These are phyloP conservation scores for Puntigrus tetrazona DNA, from an alignment of 2,113 vertebrate species.

Conservation along the genomic window DNA sequence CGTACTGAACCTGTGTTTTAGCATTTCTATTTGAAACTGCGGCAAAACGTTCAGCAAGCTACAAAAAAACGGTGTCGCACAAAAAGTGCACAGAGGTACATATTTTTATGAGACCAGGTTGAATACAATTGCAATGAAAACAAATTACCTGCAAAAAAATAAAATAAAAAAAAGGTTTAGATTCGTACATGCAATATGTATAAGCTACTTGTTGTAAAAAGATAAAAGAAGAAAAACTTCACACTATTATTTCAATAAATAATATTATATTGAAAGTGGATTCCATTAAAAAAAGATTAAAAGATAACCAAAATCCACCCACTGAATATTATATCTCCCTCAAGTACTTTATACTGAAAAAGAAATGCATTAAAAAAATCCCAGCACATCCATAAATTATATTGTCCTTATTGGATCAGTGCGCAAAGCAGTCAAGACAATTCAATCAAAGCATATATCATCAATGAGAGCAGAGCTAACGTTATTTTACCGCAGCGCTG, in stretches of 20 bases:
- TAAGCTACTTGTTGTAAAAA: background rate
- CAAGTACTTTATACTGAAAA: background rate
- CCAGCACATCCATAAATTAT: background rate
- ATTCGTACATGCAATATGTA: background rate
- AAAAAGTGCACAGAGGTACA: too few relatives aligned
- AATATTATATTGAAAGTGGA: background rate
- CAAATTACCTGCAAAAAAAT: too few relatives aligned
- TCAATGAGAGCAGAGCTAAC: constrained; percentile 10
- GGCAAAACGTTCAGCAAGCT: too few relatives aligned
- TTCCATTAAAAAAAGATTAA: background rate
- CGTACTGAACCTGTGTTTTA: too few relatives aligned
- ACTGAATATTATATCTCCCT: background rate
- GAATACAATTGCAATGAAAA: too few relatives aligned
- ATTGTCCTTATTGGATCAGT: background rate
- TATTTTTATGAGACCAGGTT: too few relatives aligned
- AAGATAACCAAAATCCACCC: background rate
- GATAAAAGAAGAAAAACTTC: background rate
- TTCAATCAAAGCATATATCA: constrained; percentile 14
- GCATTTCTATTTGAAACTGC: too few relatives aligned
- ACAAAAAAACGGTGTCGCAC: too few relatives aligned
- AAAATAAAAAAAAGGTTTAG: background rate
- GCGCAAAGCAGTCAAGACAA: constrained; percentile 8
- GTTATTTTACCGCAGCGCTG: background rate
- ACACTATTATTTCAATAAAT: too few relatives aligned
- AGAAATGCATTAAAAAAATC: background rate